These are phyloP conservation scores for Cetoscarus ocellatus DNA, from an alignment of 2,797 vertebrate genomes.

Conservation along the genomic window DNA sequence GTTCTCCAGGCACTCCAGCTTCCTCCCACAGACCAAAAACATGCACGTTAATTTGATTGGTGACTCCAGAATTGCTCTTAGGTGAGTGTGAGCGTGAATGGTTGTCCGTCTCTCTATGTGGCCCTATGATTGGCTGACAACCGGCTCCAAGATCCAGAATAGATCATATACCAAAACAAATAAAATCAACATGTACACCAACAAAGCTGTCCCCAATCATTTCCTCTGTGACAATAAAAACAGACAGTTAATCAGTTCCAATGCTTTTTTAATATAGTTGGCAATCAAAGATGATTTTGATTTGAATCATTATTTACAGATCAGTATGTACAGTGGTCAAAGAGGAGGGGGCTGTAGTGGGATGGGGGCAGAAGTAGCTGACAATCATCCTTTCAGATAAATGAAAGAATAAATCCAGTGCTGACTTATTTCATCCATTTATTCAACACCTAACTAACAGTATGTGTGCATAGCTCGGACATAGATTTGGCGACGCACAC, in stretches of 20 bases:
- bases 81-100: no score
- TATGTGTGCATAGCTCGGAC: constrained; percentile 70
- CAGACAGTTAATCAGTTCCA: constrained; percentile 45
- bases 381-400: constrained; percentile 51
- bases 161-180: no score
- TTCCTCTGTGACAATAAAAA: constrained; percentile 6
- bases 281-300: constrained; percentile 76
- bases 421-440: constrained; percentile 36
- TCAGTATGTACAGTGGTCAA: constrained; percentile 79
- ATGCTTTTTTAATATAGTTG: constrained; percentile 76
- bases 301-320: constrained; percentile 79
- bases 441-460: constrained; percentile 27
- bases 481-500: constrained; percentile 43
- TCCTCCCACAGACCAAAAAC: no score
- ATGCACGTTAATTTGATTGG: no score
- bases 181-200: no score
- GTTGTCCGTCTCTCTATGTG: no score
- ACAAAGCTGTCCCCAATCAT: no score
- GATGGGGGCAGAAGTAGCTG: neutral
- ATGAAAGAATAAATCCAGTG: constrained; percentile 34
- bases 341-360: constrained; percentile 12
- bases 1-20: no score
- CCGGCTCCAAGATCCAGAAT: no score
- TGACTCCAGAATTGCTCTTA: no score
- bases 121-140: no score